Evolutionary conservation across 2,888 invertebrate genomes (phyloP), one percentile per base, ranked within the genome.

Genomic region (Cenopis cana): DNA sequence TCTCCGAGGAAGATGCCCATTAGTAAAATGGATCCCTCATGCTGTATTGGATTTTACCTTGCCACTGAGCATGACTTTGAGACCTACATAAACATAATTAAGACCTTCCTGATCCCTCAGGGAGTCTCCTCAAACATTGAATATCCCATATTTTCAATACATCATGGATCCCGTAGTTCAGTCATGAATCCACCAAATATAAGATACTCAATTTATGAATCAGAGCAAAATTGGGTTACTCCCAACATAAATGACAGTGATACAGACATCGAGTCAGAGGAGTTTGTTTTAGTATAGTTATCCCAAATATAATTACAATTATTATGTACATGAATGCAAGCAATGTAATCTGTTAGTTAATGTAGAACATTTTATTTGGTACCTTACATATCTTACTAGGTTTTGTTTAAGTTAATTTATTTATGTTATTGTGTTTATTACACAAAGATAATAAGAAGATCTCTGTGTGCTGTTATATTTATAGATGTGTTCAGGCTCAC

Each of bases 11-110:
- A 98, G 89, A 95, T 98, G 91, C 95, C 97, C 74, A 94, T 97
- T 18, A 95, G 93, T 70, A 97, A 97, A 93, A 97, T 98, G 96
- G 98, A 98, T 90, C 98, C 98, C 12, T 98, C 98, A 76, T 98
- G 98, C 87, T 97, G 98, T 80, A 95, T 98, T 73, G 98, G 98
- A 17, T 98, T 98, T 88, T 98, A 98, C 89, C 96, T 97, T 81
- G 94, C 95, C 69, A 96, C 96, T 70, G 95, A 95, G 88, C 93
- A 94, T 74, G 97, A 98, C 78, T 97, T 98, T 87, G 95, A 96
- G 78, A 95, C 95, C 77, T 97, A 97, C 86, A 91, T 96, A 46
- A 95, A 95, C 85, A 94, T 95, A 75, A 95, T 96, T 66, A 95
- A 95, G 82, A 94, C 95, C 82, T 94, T 93, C 79, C 82, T 94